Evolutionary conservation across 1,140 invertebrate species (phyloP).

Genomic region (Colletes latitarsis): DNA sequence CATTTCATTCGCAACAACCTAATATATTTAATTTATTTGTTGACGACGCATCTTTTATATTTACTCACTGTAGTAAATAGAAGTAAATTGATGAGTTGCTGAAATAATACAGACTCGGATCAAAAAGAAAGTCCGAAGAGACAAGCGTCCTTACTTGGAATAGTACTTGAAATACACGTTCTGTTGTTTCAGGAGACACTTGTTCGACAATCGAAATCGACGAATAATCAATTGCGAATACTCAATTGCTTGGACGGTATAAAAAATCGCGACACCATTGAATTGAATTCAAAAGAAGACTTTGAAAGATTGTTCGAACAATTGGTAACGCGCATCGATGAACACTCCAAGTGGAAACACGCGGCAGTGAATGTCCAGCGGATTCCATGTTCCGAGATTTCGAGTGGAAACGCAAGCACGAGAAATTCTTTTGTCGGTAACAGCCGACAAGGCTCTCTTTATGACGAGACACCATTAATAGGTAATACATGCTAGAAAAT

Average conservation of each 20-base stretch:
- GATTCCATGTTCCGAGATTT: slow-evolving; percentile 81
- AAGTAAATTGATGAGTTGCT: too few relatives aligned
- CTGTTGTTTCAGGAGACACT: slow-evolving; percentile 72
- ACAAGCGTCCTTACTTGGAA: too few relatives aligned
- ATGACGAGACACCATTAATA: slow-evolving; percentile 84
- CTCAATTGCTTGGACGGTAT: slow-evolving; percentile 76
- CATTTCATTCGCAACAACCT: too few relatives aligned
- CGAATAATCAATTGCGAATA: slow-evolving; percentile 76
- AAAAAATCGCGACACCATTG: slow-evolving; percentile 72
- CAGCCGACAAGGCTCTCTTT: slow-evolving; percentile 82
- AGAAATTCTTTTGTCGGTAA: slow-evolving; percentile 80
- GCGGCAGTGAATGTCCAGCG: slow-evolving; percentile 84
- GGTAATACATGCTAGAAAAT: slow-evolving; percentile 69
- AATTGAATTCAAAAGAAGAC: slow-evolving; percentile 77
- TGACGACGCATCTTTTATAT: too few relatives aligned
- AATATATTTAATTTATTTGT: too few relatives aligned
- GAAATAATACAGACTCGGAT: too few relatives aligned
- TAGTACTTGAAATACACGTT: too few relatives aligned
- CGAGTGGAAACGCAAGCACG: slow-evolving; percentile 21
- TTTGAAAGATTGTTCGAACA: slow-evolving; percentile 80
- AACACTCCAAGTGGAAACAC: slow-evolving; percentile 84
- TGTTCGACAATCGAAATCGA: slow-evolving; percentile 72
- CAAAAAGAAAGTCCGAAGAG: too few relatives aligned
- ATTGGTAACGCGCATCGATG: slow-evolving; percentile 79
- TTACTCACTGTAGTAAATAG: too few relatives aligned